These are phyloP conservation scores for Sorex araneus DNA, from an alignment of 2,113 vertebrate genomes.

Conservation along the genomic window DNA sequence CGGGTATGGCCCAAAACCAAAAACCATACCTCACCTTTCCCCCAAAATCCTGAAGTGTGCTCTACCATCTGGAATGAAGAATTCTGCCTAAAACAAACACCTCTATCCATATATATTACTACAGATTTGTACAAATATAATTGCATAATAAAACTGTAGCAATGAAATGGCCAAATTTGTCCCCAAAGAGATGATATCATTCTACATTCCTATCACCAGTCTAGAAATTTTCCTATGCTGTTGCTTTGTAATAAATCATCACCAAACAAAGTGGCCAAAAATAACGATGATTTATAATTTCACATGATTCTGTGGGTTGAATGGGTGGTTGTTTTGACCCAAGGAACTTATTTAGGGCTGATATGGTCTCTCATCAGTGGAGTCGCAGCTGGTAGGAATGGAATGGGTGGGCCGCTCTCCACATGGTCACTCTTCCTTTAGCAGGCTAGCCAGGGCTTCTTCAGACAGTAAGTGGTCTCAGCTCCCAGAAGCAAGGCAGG, in stretches of 20 bases:
- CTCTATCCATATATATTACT: background rate
- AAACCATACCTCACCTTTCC: too few relatives aligned
- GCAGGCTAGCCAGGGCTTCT: background rate
- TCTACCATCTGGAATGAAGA: background rate
- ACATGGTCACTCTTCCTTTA: background rate
- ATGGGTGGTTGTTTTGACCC: background rate
- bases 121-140: slow-evolving; percentile 8
- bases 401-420: background rate
- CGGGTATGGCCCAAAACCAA: too few relatives aligned
- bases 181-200: slow-evolving; percentile 2
- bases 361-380: background rate
- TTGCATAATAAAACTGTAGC: slow-evolving; percentile 17
- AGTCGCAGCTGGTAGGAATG: background rate
- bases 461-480: background rate
- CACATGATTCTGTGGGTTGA: background rate
- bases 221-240: background rate
- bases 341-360: background rate
- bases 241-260: background rate
- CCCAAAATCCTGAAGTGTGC: background rate
- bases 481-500: background rate
- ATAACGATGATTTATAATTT: background rate
- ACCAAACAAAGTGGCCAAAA: background rate
- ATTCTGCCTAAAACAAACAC: slow-evolving; percentile 2
- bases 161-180: slow-evolving; percentile 7
- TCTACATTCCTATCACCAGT: slow-evolving; percentile 28